A percentile compares a stretch with the other conserved stretches of the same genome.
Evolutionary conservation across 35 echinoderm and acorn worm genomes (phyloP).

Genomic region (Lytechinus variegatus): DNA sequence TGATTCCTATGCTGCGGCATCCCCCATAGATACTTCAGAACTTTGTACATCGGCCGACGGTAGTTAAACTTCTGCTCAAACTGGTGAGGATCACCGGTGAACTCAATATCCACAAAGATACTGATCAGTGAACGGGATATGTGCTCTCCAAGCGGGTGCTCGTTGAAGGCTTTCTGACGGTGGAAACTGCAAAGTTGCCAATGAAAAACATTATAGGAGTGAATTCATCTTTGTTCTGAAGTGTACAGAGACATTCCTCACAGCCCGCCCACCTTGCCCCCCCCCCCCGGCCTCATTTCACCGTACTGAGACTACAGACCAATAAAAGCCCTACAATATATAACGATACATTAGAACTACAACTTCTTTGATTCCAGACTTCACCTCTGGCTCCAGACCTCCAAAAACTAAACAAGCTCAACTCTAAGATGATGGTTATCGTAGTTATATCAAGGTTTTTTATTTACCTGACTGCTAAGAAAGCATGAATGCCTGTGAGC

Average conservation of each 20-base stretch:
- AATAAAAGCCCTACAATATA: neutral
- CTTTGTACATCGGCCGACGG: slow-evolving; percentile 91
- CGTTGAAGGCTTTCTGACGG: slow-evolving; percentile 80
- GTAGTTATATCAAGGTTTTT: too few relatives aligned
- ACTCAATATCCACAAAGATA: slow-evolving; percentile 96
- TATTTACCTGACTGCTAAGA: too few relatives aligned
- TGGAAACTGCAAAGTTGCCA: slow-evolving; percentile 62
- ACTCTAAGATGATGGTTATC: too few relatives aligned
- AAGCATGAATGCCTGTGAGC: too few relatives aligned
- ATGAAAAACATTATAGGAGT: too few relatives aligned
- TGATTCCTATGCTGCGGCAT: slow-evolving; percentile 74
- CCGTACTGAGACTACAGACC: neutral
- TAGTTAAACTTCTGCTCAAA: slow-evolving; percentile 99
- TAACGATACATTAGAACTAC: neutral
- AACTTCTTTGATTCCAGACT: neutral
- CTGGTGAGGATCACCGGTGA: slow-evolving; percentile 89
- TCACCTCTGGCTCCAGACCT: too few relatives aligned
- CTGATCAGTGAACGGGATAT: slow-evolving; percentile 76
- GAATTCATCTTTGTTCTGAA: too few relatives aligned
- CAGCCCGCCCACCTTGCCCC: too few relatives aligned
- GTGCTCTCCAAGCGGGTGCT: slow-evolving; percentile 67
- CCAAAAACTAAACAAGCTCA: too few relatives aligned
- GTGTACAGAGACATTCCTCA: too few relatives aligned
- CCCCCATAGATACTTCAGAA: slow-evolving; percentile 83
- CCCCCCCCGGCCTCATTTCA: too few relatives aligned